A percentile compares a stretch with the other conserved stretches of the same genome.
Evolutionary conservation across 2,113 vertebrate species (phyloP).

Genomic region (Murina feae): DNA sequence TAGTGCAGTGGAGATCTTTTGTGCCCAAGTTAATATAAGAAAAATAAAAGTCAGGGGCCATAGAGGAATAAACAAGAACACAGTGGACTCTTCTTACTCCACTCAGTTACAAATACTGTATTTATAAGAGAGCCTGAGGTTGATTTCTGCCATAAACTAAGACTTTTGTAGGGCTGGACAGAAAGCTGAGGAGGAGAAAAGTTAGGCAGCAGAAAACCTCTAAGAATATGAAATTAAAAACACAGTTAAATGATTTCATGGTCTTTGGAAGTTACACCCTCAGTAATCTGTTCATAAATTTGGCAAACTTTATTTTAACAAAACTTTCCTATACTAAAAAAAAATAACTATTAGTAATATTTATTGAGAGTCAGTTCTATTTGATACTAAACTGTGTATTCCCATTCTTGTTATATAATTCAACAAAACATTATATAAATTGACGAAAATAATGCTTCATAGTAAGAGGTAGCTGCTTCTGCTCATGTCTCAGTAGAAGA

Average conservation of each 20-base stretch:
- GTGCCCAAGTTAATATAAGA: slow-evolving; percentile 69
- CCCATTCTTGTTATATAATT: neutral
- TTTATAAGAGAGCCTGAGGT: neutral
- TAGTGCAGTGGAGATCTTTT: slow-evolving; percentile 97
- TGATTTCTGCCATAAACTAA: neutral
- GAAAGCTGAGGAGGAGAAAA: neutral
- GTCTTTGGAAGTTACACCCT: neutral
- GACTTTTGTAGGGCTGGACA: neutral
- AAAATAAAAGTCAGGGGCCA: slow-evolving; percentile 68
- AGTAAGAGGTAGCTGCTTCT: neutral
- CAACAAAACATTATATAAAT: neutral
- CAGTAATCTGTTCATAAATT: slow-evolving; percentile 14
- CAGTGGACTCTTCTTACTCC: neutral
- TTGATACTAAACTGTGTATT: neutral
- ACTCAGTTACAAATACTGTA: neutral
- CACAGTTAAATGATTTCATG: neutral
- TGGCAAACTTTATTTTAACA: slow-evolving; percentile 42
- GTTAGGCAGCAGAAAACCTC: neutral
- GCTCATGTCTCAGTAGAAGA: neutral
- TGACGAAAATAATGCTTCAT: neutral
- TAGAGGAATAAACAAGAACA: slow-evolving; percentile 57
- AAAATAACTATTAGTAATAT: neutral
- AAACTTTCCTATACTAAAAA: neutral
- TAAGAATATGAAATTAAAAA: neutral
- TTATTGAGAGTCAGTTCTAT: neutral